A percentile compares a stretch with the other conserved stretches of the same genome.
These are phyloP conservation scores for Pseudoips prasinana DNA, from an alignment of 2,888 invertebrate genomes.

Conservation along the genomic window DNA sequence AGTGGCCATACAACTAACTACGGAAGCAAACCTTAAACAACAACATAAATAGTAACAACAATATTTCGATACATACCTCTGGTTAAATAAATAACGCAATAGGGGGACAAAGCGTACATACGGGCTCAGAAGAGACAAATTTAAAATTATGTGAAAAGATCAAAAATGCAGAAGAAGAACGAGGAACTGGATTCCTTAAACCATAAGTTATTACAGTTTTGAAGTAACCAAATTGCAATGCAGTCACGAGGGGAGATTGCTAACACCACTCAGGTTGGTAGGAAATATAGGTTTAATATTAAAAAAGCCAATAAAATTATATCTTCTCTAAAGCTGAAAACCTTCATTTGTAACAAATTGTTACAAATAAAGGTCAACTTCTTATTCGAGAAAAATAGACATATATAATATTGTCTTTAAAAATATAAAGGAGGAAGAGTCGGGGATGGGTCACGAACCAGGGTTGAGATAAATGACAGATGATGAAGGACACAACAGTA, in stretches of 20 bases:
- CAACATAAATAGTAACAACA: slow-evolving; percentile 19
- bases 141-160: slow-evolving; percentile 21
- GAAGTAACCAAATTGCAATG: slow-evolving; percentile 82
- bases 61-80: slow-evolving; percentile 40
- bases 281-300: slow-evolving; percentile 39
- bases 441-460: slow-evolving; percentile 30
- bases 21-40: slow-evolving; percentile 21
- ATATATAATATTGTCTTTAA: slow-evolving; percentile 42
- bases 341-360: slow-evolving; percentile 55
- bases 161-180: slow-evolving; percentile 68
- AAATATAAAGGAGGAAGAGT: slow-evolving; percentile 44
- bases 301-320: slow-evolving; percentile 48
- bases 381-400: slow-evolving; percentile 35
- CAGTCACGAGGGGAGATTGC: slow-evolving; percentile 83
- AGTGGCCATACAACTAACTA: slow-evolving; percentile 8
- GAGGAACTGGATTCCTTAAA: slow-evolving; percentile 80
- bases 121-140: slow-evolving; percentile 32
- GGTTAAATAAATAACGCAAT: slow-evolving; percentile 35
- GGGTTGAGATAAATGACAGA: slow-evolving; percentile 35
- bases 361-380: slow-evolving; percentile 64
- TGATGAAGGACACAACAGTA: slow-evolving; percentile 35
- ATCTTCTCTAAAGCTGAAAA: slow-evolving; percentile 46
- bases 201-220: slow-evolving; percentile 80
- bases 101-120: slow-evolving; percentile 39
- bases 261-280: slow-evolving; percentile 65